Evolutionary conservation across 2,113 vertebrate species (phyloP), one percentile per base, ranked within the genome.

Genomic region (Micronycteris hirsuta): DNA sequence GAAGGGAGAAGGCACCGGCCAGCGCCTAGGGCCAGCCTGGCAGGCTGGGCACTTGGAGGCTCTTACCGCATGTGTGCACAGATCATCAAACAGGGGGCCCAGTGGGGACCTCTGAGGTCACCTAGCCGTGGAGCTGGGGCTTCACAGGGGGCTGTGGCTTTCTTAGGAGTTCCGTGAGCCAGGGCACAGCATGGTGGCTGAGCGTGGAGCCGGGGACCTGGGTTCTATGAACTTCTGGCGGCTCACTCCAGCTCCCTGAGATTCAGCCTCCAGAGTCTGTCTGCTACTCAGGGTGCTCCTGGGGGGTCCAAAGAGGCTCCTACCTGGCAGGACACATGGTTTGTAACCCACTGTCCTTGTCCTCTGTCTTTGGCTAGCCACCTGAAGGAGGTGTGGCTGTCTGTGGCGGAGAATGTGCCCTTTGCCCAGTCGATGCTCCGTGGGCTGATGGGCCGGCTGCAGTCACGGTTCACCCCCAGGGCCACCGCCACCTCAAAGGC

Each of bases 361-460:
- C 17, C 28, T 41, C n/a, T 65, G 20, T 87, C 43, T 87, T 52
- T 84, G 43, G 58, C 47, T 22, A 97, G 97, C 77, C 96, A 96
- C 54, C 95, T 98, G 95, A 86, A 2, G 0, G 94, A 98, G 63
- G 92, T 98, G 93, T 98, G 97, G 97, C 91, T 96, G 82, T 89
- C 96, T 0, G 92, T 96, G 94, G 95, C 95, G 0, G 86, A 97
- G 83, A 97, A 96, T 0, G 6, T 63, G 36, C 43, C 96, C 63
- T 96, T 97, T 0, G 82, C 97, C 3, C n/a, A 63, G 63, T 91
- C 33, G 28, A 85, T 97, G 95, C 96, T 98, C 7, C 49, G 7
- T 0, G 87, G 90, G 2, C 65, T 97, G 82, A 90, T 97, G 95
- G 94, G 95, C 78, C 88, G 91, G 54, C 88, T 98, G 67, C 97